Conservation (phyloP, 1,140 invertebrate species). For the Episyrphus balteatus region DNA sequence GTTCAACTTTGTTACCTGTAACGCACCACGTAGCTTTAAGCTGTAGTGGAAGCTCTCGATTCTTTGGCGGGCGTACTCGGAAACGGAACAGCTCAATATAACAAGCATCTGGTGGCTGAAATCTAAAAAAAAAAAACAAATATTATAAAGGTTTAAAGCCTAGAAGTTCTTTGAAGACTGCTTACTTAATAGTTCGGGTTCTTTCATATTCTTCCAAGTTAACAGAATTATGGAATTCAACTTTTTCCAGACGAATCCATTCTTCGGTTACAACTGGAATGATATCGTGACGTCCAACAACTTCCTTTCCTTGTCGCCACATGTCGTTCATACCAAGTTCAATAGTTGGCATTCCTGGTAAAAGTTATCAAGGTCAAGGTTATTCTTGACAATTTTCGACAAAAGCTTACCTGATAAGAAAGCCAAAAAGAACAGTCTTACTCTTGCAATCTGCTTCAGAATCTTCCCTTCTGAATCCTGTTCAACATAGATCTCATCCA, state of each 20-base stretch:
- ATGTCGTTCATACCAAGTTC: slow-evolving; percentile 97
- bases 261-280: slow-evolving; percentile 98
- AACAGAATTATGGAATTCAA: slow-evolving; percentile 92
- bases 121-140: slow-evolving; percentile 45
- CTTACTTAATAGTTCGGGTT: slow-evolving; percentile 80
- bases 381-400: neutral
- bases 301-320: slow-evolving; percentile 92
- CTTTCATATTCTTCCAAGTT: slow-evolving; percentile 85
- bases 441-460: slow-evolving; percentile 85
- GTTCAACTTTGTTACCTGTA: slow-evolving; percentile 80
- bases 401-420: slow-evolving; percentile 62
- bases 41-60: slow-evolving; percentile 93
- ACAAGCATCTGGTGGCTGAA: slow-evolving; percentile 96
- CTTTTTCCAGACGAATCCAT: slow-evolving; percentile 92
- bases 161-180: neutral
- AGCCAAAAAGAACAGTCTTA: slow-evolving; percentile 89
- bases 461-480: slow-evolving; percentile 79
- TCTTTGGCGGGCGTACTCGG: slow-evolving; percentile 88
- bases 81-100: slow-evolving; percentile 97
- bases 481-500: slow-evolving; percentile 93
- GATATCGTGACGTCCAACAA: slow-evolving; percentile 97
- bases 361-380: too few relatives aligned
- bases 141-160: neutral
- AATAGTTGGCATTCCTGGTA: slow-evolving; percentile 82
- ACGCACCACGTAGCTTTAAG: slow-evolving; percentile 79